A percentile compares a stretch with the other conserved stretches of the same genome.
These are phyloP conservation scores for Gavia stellata DNA, from an alignment of 2,113 vertebrate species.

Conservation along the genomic window DNA sequence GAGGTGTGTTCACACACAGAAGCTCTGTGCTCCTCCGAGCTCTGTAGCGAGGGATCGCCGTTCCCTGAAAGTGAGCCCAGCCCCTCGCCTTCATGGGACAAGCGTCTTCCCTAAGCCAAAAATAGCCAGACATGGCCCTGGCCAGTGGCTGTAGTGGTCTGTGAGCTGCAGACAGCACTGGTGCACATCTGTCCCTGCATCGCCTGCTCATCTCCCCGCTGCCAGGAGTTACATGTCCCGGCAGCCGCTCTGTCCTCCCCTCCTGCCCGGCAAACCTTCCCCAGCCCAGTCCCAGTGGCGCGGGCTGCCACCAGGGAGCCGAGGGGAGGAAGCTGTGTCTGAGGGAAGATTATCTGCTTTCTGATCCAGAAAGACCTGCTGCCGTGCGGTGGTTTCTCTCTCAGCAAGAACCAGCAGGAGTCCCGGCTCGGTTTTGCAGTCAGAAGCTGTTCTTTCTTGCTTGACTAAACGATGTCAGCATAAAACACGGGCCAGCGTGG, in stretches of 20 bases:
- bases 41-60: accelerated
- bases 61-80: background rate
- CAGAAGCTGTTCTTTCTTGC: background rate
- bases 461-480: background rate
- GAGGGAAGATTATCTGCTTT: background rate
- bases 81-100: background rate
- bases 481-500: background rate
- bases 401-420: background rate
- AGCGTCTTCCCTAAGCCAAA: background rate
- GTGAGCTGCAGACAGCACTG: background rate
- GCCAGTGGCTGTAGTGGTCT: background rate
- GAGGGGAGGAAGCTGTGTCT: background rate
- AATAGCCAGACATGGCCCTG: background rate
- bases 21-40: background rate
- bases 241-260: background rate
- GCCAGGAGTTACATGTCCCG: accelerated
- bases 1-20: accelerated
- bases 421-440: background rate
- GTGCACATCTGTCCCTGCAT: accelerated
- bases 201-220: accelerated
- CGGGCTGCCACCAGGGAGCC: background rate
- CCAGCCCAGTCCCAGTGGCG: background rate
- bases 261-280: background rate
- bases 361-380: slow-evolving; percentile 2
- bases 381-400: background rate